Evolutionary conservation across 2,113 vertebrate genomes (phyloP).

Genomic region (Xyliphius kryptos): DNA sequence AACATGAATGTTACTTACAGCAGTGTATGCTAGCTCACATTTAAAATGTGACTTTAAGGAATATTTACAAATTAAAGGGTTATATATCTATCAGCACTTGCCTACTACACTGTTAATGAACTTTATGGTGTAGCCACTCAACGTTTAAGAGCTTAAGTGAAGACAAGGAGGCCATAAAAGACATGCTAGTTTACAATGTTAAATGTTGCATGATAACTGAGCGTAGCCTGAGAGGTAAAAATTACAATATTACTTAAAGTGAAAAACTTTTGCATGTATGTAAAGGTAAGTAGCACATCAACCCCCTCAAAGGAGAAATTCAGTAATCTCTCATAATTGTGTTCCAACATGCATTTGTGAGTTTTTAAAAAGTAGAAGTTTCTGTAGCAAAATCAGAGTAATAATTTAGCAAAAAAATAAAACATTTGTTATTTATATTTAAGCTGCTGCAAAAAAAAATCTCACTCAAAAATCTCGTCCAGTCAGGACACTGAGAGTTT

Average conservation of each 20-base stretch:
- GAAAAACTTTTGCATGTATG: slow-evolving; percentile 11
- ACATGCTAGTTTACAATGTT: background rate
- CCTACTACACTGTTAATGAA: slow-evolving; percentile 6
- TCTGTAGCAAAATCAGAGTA: no score
- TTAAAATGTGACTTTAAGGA: no score
- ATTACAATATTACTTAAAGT: background rate
- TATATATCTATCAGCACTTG: slow-evolving; percentile 2
- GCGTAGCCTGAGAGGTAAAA: slow-evolving; percentile 9
- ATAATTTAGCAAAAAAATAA: no score
- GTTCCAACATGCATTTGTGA: background rate
- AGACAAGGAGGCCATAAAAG: background rate
- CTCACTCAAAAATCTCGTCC: no score
- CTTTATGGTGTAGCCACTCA: background rate
- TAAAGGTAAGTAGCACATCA: slow-evolving; percentile 1
- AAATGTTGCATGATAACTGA: slow-evolving; percentile 10
- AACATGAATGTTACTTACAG: no score
- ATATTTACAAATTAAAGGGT: no score
- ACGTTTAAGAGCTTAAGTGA: no score
- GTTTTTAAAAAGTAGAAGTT: background rate
- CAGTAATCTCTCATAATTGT: background rate
- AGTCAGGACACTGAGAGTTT: no score
- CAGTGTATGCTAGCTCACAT: no score
- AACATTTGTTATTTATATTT: no score
- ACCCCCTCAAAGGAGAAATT: background rate
- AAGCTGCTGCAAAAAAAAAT: no score